phyloP scores from a whole-genome alignment of 2,888 invertebrate genomes.

The Helobdella robusta region DNA sequence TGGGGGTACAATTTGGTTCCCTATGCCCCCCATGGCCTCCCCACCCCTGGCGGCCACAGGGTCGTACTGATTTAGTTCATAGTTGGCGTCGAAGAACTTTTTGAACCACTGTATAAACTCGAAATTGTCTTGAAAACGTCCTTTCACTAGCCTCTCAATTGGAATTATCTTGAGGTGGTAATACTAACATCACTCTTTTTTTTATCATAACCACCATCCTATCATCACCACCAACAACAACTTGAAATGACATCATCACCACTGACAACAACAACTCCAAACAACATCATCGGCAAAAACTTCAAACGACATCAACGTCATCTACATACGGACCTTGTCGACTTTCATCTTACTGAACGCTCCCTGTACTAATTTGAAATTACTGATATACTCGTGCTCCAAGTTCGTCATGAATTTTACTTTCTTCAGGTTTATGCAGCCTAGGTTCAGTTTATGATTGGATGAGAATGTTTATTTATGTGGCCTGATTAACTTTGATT shows the following conservation, averaged over 20 bases:
- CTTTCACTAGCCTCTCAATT: conserved; percentile 96
- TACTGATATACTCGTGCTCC: conserved; percentile 98
- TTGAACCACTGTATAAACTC: conserved; percentile 99
- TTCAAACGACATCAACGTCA: background rate
- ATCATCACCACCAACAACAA: too few relatives aligned
- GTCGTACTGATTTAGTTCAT: conserved; percentile 92
- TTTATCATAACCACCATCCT: too few relatives aligned
- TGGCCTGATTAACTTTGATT: background rate
- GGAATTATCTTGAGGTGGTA: conserved; percentile 80
- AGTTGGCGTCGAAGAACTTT: conserved; percentile 99
- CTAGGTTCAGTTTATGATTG: conserved; percentile 38
- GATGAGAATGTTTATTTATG: background rate
- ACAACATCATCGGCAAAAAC: background rate
- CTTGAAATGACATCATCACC: background rate
- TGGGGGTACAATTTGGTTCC: background rate
- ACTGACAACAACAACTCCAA: background rate
- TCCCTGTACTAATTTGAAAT: conserved; percentile 94
- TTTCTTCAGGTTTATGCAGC: conserved; percentile 63
- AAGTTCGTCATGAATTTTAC: conserved; percentile 96
- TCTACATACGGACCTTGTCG: conserved; percentile 72
- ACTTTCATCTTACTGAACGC: conserved; percentile 92
- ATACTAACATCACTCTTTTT: background rate
- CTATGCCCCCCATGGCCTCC: conserved; percentile 48
- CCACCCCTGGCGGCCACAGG: conserved; percentile 78
- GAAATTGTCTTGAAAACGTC: conserved; percentile 99